Evolutionary conservation across 2,797 vertebrate genomes (phyloP), one percentile per base, ranked within the genome.

Genomic region (Hyperoplus lanceolatus): DNA sequence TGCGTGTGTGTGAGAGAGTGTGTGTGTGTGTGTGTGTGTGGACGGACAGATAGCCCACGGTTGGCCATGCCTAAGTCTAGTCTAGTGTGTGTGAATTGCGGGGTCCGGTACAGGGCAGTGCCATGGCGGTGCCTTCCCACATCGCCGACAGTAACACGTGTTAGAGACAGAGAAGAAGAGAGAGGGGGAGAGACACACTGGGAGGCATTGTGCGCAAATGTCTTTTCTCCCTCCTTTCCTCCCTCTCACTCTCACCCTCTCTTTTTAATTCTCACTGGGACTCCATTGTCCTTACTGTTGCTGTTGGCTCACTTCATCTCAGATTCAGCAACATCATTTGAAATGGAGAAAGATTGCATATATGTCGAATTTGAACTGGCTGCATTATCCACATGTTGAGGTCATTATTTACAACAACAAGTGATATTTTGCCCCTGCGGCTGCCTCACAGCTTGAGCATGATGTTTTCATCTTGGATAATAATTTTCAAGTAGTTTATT

Each of bases 111-210:
- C 90, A 51, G 90, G 79, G 86, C 90, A 79, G 89, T 92, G 89
- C 92, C 90, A 92, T 67, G 75, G 73, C 48, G 18, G 77, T 82
- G 75, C 82, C 84, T 90, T 90, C 89, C 89, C 87, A 89, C 83
- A 41, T 90, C 87, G 29, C 74, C n/a, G 18, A 71, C 56, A 36
- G 57, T 29, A 90, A 84, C 86, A 89, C 42, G 73, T 89, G 81
- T 66, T 82, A 67, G 63, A 75, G 71, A 72, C 64, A 54, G 21
- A 65, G 53, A 61, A 45, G 49, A 43, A 63, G 21, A 21, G 75
- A 69, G 21, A 29, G 63, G 46, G 49, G 62, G 54, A 59, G 50
- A 36, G 63, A 84, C 57, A 93, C 87, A 93, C 79, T 87, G 77
- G 50, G 16, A 62, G 63, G 55, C 81, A 84, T 93, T 93, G 91